phyloP scores from a whole-genome alignment of 2,888 invertebrate species.

The Diarsia brunnea region DNA sequence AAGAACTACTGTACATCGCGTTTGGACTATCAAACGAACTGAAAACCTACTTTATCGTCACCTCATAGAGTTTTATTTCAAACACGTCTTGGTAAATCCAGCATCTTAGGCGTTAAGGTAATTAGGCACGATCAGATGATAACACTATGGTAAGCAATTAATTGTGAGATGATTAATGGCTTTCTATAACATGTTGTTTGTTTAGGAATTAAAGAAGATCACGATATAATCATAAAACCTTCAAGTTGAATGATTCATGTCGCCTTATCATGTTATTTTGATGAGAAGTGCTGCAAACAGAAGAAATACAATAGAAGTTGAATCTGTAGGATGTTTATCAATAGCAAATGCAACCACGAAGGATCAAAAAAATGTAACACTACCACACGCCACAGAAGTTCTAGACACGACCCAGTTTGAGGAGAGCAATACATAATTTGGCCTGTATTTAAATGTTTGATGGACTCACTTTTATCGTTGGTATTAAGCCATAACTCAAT shows the following conservation, averaged over 20 bases:
- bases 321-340: too few relatives aligned
- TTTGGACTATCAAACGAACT: background rate
- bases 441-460: background rate
- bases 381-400: background rate
- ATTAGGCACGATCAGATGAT: slow-evolving; percentile 62
- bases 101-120: slow-evolving; percentile 48
- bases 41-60: slow-evolving; percentile 10
- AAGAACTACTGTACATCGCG: slow-evolving; percentile 56
- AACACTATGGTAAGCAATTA: slow-evolving; percentile 53
- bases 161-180: slow-evolving; percentile 52
- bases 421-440: background rate
- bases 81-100: background rate
- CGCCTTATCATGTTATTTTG: background rate
- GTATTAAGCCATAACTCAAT: background rate
- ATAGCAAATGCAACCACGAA: background rate
- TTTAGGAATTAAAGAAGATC: slow-evolving; percentile 46
- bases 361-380: background rate
- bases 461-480: background rate
- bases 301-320: background rate
- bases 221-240: slow-evolving; percentile 39
- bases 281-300: background rate
- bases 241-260: slow-evolving; percentile 24
- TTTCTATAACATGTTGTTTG: slow-evolving; percentile 52
- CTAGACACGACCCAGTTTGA: background rate
- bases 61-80: slow-evolving; percentile 26